Evolutionary conservation across 1,140 invertebrate species (phyloP).

Genomic region (Chionoecetes opilio): DNA sequence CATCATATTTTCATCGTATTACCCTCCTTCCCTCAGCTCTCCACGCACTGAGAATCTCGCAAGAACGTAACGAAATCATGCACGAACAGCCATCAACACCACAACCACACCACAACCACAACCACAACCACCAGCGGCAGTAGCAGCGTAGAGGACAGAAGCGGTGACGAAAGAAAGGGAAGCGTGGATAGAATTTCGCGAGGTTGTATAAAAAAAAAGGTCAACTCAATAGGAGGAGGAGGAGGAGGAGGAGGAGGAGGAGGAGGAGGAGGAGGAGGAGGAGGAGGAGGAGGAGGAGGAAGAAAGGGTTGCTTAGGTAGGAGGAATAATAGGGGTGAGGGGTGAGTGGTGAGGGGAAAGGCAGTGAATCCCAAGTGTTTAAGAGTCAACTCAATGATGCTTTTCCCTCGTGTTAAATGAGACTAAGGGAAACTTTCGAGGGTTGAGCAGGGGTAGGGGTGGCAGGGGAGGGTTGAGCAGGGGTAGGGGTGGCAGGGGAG

Average conservation of each 20-base stretch:
- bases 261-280: not conserved
- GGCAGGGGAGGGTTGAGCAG: not conserved
- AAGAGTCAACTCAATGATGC: not conserved
- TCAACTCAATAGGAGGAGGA: not conserved
- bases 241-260: not conserved
- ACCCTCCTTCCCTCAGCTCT: no score
- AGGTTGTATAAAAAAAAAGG: no score
- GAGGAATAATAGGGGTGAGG: not conserved
- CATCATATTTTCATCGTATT: no score
- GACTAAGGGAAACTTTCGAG: no score
- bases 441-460: not conserved
- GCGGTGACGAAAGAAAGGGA: not conserved
- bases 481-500: not conserved
- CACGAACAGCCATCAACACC: not conserved
- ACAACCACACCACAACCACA: not conserved
- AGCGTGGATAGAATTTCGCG: not conserved
- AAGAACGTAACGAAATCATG: no score
- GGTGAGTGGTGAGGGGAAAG: not conserved
- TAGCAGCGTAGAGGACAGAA: not conserved
- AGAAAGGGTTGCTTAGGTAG: not conserved
- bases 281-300: slow-evolving; percentile 40
- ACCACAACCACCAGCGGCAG: not conserved
- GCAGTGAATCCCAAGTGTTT: slow-evolving; percentile 5
- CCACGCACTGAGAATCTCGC: no score
- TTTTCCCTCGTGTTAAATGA: not conserved